Evolutionary conservation across 2,888 invertebrate species (phyloP), one percentile per base, ranked within the genome.

Genomic region (Andrena fulva): DNA sequence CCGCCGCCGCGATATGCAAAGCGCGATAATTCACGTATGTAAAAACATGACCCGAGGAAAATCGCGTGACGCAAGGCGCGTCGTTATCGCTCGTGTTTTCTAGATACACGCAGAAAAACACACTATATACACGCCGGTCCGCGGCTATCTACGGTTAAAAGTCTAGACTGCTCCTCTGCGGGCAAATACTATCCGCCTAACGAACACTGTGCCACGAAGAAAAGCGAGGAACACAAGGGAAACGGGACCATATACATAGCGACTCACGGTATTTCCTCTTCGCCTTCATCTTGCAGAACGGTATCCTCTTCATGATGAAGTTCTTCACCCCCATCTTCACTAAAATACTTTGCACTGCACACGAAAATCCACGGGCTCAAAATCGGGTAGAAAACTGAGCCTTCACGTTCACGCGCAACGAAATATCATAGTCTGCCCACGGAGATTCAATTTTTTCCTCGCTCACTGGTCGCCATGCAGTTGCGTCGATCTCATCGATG

Each of bases 291-390:
- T 92, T 92, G 89, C 91, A 92, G 75, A 93, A 92, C 8, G 92
- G 92, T 82, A 93, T 89, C 75, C 92, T 85, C 75, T 93, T 93
- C 90, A 92, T 91, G 54, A 93, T 90, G 56, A 93, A 93, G 80
- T 90, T 93, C 84, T 92, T 92, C 73, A 93, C 91, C 68, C 93
- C 93, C 93, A 93, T 92, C 69, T 88, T 90, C 67, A 20, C 20
- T 3, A 5, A 1, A 1, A 12, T 42, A 48, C 27, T 20, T 3
- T 8, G 24, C 33, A 67, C n/a, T 16, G 12, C 62, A 67, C n/a
- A 16, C 12, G 42, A 35, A 29, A 35, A n/a, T 60, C 5, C 20
- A 20, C 20, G 20, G 20, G 20, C 20, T 20, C 20, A 5, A 31
- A 35, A 2, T 1, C 12, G n/a, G 12, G 2, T 8, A 31, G 62